Percentiles rank a stretch among this genome's conserved stretches.
Evolutionary conservation across 2,113 vertebrate species (phyloP).

Genomic region (Lucifuga dentata): DNA sequence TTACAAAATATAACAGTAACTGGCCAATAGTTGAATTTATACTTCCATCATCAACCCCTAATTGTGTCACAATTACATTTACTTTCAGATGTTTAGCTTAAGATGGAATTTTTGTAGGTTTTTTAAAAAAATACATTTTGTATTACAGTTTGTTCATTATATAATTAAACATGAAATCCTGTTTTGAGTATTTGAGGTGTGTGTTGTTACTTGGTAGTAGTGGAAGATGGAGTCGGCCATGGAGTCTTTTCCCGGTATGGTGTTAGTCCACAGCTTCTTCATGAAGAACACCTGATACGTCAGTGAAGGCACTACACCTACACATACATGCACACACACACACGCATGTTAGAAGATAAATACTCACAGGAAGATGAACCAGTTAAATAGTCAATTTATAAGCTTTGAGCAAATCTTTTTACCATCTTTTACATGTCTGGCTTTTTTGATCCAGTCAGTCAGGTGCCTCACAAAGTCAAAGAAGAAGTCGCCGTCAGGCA

Average conservation of each 20-base stretch:
- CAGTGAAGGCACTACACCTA: slow-evolving; percentile 92
- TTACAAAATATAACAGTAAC: too few relatives aligned
- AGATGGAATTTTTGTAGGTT: too few relatives aligned
- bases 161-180: too few relatives aligned
- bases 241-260: slow-evolving; percentile 91
- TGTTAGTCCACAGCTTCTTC: slow-evolving; percentile 98
- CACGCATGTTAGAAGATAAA: neutral
- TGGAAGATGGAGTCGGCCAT: slow-evolving; percentile 99
- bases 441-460: slow-evolving; percentile 99
- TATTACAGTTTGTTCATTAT: too few relatives aligned
- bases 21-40: too few relatives aligned
- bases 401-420: slow-evolving; percentile 25
- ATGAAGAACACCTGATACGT: slow-evolving; percentile 99
- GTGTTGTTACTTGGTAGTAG: slow-evolving; percentile 90
- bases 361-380: neutral
- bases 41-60: too few relatives aligned
- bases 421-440: slow-evolving; percentile 94
- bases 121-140: too few relatives aligned
- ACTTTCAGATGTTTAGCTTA: too few relatives aligned
- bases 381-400: neutral
- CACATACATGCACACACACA: slow-evolving; percentile 7
- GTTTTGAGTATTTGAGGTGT: too few relatives aligned
- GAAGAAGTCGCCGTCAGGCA: slow-evolving; percentile 98
- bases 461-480: slow-evolving; percentile 99
- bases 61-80: too few relatives aligned